These are phyloP conservation scores for Achroia grisella DNA, from an alignment of 1,140 invertebrate species.

Conservation along the genomic window DNA sequence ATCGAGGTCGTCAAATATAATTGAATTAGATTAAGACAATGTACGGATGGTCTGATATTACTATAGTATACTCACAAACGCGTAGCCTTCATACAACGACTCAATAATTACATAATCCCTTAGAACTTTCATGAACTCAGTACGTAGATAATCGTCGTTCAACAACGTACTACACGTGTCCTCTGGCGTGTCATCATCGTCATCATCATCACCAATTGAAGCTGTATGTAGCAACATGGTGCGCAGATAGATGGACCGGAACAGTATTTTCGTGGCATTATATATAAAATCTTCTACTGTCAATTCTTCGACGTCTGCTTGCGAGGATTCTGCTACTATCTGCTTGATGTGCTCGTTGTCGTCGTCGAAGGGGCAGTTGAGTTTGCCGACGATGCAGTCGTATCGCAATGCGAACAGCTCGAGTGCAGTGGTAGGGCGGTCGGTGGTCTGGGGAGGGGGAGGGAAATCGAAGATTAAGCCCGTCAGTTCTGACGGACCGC, in stretches of 20 bases:
- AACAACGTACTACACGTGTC: conserved; percentile 14
- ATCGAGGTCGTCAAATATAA: too few species aligned
- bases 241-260: conserved; percentile 22
- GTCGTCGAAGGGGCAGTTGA: conserved; percentile 34
- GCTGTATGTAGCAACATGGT: conserved; percentile 16
- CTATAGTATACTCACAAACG: conserved; percentile 35
- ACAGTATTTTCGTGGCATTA: conserved; percentile 16
- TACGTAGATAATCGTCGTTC: conserved; percentile 15
- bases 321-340: conserved; percentile 9
- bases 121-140: conserved; percentile 17
- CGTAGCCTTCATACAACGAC: conserved; percentile 30
- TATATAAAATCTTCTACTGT: conserved; percentile 12
- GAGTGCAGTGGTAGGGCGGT: neutral
- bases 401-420: conserved; percentile 24
- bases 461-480: conserved; percentile 9
- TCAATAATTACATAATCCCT: conserved; percentile 29
- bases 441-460: too few species aligned
- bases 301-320: conserved; percentile 6
- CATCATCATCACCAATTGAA: conserved; percentile 7
- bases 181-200: neutral
- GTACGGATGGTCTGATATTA: too few species aligned
- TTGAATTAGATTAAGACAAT: too few species aligned
- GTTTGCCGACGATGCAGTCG: conserved; percentile 24
- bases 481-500: conserved; percentile 4
- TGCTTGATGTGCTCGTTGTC: conserved; percentile 18